phyloP scores from a whole-genome alignment of 2,888 invertebrate genomes.

The Lasius platythorax region DNA sequence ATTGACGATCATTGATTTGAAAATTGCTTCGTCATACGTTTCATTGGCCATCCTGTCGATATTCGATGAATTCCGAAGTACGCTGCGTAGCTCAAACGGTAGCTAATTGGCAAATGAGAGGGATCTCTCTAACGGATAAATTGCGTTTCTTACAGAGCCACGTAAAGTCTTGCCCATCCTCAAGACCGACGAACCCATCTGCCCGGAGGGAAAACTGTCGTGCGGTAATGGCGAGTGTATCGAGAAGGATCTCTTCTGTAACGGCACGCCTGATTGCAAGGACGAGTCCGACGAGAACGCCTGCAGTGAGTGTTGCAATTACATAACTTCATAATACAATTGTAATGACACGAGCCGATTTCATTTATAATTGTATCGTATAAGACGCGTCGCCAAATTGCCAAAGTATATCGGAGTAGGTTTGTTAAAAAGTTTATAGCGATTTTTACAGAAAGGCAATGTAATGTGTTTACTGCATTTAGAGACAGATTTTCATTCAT shows the following conservation, averaged over 20 bases:
- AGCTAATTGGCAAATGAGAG: constrained; percentile 19
- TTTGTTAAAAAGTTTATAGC: background rate
- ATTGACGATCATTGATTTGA: background rate
- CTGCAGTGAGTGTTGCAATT: constrained; percentile 92
- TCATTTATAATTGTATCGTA: background rate
- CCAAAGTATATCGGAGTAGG: background rate
- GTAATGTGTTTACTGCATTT: background rate
- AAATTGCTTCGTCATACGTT: background rate
- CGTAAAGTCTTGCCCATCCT: constrained; percentile 95
- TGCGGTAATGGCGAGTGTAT: constrained; percentile 97
- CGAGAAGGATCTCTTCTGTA: constrained; percentile 96
- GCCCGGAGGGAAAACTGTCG: constrained; percentile 95
- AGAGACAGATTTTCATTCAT: background rate
- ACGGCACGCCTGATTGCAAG: constrained; percentile 96
- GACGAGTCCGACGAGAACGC: constrained; percentile 98
- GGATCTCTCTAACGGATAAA: constrained; percentile 50
- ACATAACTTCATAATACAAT: constrained; percentile 42
- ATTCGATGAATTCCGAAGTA: constrained; percentile 1
- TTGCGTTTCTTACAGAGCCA: constrained; percentile 90
- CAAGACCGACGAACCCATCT: constrained; percentile 97
- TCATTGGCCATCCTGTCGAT: constrained; percentile 5
- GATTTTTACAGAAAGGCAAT: background rate
- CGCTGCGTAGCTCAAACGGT: background rate
- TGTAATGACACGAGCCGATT: background rate
- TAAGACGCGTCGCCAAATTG: background rate